A percentile compares a stretch with the other conserved stretches of the same genome.
phyloP scores from a whole-genome alignment of 2,888 invertebrate genomes.

The Bembecia ichneumoniformis region DNA sequence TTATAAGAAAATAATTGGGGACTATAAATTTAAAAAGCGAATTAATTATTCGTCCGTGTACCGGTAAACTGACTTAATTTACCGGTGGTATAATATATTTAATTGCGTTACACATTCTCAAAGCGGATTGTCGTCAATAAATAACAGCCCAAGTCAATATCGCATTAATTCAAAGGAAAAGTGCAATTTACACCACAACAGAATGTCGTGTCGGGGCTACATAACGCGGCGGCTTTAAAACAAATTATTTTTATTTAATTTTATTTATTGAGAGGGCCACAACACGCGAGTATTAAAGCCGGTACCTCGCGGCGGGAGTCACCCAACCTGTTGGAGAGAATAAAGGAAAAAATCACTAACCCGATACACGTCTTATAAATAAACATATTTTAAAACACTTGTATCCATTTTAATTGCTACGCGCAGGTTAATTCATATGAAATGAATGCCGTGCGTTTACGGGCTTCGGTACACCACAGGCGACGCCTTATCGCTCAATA shows the following conservation, averaged over 20 bases:
- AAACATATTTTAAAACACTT: conserved; percentile 23
- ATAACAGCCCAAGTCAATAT: conserved; percentile 30
- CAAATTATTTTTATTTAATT: conserved; percentile 64
- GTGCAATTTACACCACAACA: conserved; percentile 45
- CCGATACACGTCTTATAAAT: conserved; percentile 23
- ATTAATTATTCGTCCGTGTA: neutral
- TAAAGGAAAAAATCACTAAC: conserved; percentile 22
- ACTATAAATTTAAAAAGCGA: no score
- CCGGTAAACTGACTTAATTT: no score
- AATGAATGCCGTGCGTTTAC: no score
- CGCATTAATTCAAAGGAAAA: conserved; percentile 38
- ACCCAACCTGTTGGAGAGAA: conserved; percentile 41
- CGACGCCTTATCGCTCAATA: no score
- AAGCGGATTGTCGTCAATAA: conserved; percentile 9
- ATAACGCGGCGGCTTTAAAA: conserved; percentile 37
- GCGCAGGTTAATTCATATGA: neutral
- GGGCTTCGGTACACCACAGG: no score
- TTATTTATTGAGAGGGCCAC: conserved; percentile 48
- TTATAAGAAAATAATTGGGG: no score
- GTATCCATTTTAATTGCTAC: neutral
- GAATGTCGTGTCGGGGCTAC: conserved; percentile 45
- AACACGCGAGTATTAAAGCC: conserved; percentile 37
- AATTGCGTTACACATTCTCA: neutral
- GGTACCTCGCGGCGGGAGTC: conserved; percentile 33
- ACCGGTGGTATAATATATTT: conserved; percentile 2